phyloP scores from a whole-genome alignment of 2,888 invertebrate species.

The Orthosia cruda region DNA sequence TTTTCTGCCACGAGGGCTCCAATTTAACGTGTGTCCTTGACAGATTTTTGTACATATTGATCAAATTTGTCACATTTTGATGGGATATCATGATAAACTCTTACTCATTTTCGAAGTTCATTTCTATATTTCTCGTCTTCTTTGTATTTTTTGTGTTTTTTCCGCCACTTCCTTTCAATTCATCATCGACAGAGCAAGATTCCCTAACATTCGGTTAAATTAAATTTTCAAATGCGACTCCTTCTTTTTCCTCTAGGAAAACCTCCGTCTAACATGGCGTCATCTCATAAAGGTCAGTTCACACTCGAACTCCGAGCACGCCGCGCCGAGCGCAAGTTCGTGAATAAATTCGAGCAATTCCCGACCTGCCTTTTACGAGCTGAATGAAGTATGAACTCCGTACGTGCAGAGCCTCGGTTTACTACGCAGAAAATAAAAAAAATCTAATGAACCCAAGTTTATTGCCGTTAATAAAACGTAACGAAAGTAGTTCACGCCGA shows the following conservation, averaged over 20 bases:
- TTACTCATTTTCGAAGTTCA: no score
- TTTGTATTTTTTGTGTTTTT: not conserved
- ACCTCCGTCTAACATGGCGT: constrained; percentile 48
- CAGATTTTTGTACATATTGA: not conserved
- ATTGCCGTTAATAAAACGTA: constrained; percentile 84
- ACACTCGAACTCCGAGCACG: constrained; percentile 66
- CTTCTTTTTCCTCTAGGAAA: constrained; percentile 38
- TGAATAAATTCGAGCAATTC: constrained; percentile 85
- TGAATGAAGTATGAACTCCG: constrained; percentile 83
- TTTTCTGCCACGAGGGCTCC: constrained; percentile 35
- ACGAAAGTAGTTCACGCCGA: constrained; percentile 75
- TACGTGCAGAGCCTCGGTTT: constrained; percentile 82
- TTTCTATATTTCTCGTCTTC: not conserved
- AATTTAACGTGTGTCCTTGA: constrained; percentile 18
- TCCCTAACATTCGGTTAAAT: constrained; percentile 41
- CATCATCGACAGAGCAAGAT: not conserved
- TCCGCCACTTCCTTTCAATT: constrained; percentile 11
- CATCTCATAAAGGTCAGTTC: constrained; percentile 67
- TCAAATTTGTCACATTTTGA: not conserved
- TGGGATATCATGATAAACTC: not conserved
- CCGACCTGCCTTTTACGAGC: constrained; percentile 81
- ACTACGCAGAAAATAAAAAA: constrained; percentile 85
- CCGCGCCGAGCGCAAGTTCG: constrained; percentile 66
- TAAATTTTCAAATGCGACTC: constrained; percentile 51
- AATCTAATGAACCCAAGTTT: constrained; percentile 84